Conservation (phyloP, 2,888 invertebrate genomes). For the Epinotia brunnichana region DNA sequence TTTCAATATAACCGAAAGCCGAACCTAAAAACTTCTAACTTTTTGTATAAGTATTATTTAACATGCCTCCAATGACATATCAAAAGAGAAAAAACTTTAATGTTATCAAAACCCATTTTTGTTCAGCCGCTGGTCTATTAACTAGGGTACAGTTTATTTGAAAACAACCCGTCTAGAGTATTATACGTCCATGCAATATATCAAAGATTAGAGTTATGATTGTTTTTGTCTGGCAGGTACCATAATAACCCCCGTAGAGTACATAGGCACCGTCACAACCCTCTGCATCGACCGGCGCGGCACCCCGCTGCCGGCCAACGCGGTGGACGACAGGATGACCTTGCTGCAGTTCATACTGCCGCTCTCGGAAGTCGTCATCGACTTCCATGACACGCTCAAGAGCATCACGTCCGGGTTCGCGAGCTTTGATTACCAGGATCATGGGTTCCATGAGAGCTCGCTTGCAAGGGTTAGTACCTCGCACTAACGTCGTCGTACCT, state of each 20-base stretch:
- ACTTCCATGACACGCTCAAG: slow-evolving; percentile 97
- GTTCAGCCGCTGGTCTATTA: too few species aligned
- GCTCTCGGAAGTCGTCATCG: slow-evolving; percentile 95
- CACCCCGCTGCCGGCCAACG: slow-evolving; percentile 85
- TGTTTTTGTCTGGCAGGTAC: slow-evolving; percentile 83
- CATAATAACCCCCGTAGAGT: slow-evolving; percentile 92
- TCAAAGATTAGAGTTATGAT: too few species aligned
- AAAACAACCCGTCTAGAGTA: too few species aligned
- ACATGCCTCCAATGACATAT: too few species aligned
- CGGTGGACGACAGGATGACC: slow-evolving; percentile 92
- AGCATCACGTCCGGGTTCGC: slow-evolving; percentile 96
- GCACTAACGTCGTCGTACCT: too few species aligned
- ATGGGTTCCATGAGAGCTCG: slow-evolving; percentile 90
- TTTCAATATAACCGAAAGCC: too few species aligned
- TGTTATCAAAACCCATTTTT: too few species aligned
- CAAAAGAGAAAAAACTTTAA: too few species aligned
- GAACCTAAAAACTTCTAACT: too few species aligned
- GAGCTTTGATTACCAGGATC: slow-evolving; percentile 96
- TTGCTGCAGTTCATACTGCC: slow-evolving; percentile 94
- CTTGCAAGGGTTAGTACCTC: slow-evolving; percentile 88
- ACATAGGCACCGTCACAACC: slow-evolving; percentile 87
- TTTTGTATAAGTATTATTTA: too few species aligned
- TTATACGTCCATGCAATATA: too few species aligned
- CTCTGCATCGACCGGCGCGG: slow-evolving; percentile 89
- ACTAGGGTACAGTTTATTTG: too few species aligned